Conservation (phyloP, 2,113 vertebrate genomes). For the Brachypteracias leptosomus region DNA sequence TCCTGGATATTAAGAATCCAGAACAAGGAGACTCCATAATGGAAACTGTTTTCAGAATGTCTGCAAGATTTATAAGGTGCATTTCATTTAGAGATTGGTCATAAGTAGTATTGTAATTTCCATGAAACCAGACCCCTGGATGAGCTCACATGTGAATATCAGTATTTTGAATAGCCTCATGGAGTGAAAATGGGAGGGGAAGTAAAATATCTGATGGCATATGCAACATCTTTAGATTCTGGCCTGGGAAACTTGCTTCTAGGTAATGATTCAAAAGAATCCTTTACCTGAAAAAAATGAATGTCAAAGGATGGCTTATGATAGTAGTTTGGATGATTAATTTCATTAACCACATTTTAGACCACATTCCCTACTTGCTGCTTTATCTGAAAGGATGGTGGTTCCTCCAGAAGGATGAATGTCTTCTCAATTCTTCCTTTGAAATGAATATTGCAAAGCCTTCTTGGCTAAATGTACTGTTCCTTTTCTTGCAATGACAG, state of each 20-base stretch:
- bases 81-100: not conserved
- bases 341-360: not conserved
- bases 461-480: not conserved
- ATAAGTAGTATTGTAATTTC: not conserved
- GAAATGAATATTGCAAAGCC: not conserved
- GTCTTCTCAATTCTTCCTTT: not conserved
- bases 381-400: not conserved
- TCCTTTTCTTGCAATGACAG: not conserved
- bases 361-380: not conserved
- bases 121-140: not conserved
- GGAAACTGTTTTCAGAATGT: not conserved
- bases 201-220: not conserved
- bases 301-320: not conserved
- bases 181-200: not conserved
- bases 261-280: not conserved
- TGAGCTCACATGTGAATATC: not conserved
- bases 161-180: not conserved
- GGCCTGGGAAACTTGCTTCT: not conserved
- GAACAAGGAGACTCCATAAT: not conserved
- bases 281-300: not conserved
- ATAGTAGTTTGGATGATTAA: not conserved
- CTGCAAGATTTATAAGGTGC: not conserved
- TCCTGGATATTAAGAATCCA: not conserved
- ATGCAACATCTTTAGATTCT: not conserved
- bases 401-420: not conserved